A percentile compares a stretch with the other conserved stretches of the same genome.
Evolutionary conservation across 2,797 vertebrate genomes (phyloP).

Genomic region (Dendrocincla fuliginosa): DNA sequence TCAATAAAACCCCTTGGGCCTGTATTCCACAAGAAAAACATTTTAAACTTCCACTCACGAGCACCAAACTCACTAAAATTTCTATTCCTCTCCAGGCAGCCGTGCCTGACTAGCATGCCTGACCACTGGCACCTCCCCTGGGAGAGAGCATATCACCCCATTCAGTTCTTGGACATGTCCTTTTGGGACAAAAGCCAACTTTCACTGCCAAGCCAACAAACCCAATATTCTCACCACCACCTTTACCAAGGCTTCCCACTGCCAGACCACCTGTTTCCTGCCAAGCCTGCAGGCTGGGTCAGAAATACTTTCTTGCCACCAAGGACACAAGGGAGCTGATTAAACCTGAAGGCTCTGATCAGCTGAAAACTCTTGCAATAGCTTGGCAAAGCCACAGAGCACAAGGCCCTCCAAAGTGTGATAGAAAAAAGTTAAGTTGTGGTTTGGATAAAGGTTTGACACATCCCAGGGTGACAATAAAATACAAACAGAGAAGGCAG

Average conservation of each 20-base stretch:
- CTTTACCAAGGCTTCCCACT: not conserved
- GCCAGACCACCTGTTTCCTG: not conserved
- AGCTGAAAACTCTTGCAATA: not conserved
- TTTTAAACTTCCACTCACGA: not conserved
- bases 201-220: not conserved
- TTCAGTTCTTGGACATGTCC: not conserved
- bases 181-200: not conserved
- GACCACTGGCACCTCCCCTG: not conserved
- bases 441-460: not conserved
- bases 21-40: not conserved
- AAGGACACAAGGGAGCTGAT: not conserved
- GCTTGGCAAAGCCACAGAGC: not conserved
- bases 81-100: not conserved
- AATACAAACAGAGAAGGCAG: not conserved
- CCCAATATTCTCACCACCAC: accelerated
- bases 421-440: not conserved
- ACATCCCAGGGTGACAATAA: not conserved
- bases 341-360: not conserved
- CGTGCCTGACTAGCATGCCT: not conserved
- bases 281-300: not conserved
- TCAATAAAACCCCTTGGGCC: not conserved
- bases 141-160: not conserved
- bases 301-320: not conserved
- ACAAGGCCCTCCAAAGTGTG: not conserved
- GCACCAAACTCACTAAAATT: not conserved